Conservation (phyloP, 2,888 invertebrate species). For the Eristalis arbustorum region DNA sequence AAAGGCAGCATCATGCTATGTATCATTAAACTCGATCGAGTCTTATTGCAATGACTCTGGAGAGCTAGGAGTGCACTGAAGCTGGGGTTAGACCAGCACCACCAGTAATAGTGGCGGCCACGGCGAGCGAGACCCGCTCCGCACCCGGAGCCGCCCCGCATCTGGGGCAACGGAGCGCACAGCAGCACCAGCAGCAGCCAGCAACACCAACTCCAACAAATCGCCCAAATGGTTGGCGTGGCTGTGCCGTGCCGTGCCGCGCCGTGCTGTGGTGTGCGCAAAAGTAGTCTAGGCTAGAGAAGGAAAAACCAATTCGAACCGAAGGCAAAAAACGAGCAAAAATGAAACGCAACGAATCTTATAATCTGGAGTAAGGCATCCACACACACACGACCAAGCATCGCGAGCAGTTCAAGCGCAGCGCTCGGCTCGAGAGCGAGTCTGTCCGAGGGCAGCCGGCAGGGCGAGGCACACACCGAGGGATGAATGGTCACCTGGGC, state of each 20-base stretch:
- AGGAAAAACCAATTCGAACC: constrained; percentile 1
- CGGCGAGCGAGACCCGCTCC: neutral
- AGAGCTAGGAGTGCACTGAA: constrained; percentile 63
- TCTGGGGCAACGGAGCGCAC: neutral
- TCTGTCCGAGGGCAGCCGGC: constrained; percentile 3
- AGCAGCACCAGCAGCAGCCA: constrained; percentile 46
- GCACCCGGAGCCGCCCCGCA: neutral
- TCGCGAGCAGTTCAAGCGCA: constrained; percentile 17
- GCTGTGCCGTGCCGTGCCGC: constrained; percentile 28
- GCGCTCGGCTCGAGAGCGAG: constrained; percentile 42
- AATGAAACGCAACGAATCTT: constrained; percentile 28
- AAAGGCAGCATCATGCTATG: constrained; percentile 70
- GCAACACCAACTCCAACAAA: constrained; percentile 62
- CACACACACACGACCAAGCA: neutral
- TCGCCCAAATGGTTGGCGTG: constrained; percentile 68
- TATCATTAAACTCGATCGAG: constrained; percentile 70
- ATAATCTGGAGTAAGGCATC: constrained; percentile 63
- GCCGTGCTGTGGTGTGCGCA: constrained; percentile 48
- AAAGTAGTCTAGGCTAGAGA: constrained; percentile 68
- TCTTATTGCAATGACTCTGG: constrained; percentile 61
- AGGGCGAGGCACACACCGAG: constrained; percentile 57
- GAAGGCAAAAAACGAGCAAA: neutral
- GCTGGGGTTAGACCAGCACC: constrained; percentile 61
- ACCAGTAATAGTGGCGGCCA: constrained; percentile 54
- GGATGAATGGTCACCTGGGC: constrained; percentile 68